Percentiles rank a stretch among this genome's conserved stretches.
Evolutionary conservation across 2,888 invertebrate species (phyloP).

Genomic region (Drosophila glabriapex): DNA sequence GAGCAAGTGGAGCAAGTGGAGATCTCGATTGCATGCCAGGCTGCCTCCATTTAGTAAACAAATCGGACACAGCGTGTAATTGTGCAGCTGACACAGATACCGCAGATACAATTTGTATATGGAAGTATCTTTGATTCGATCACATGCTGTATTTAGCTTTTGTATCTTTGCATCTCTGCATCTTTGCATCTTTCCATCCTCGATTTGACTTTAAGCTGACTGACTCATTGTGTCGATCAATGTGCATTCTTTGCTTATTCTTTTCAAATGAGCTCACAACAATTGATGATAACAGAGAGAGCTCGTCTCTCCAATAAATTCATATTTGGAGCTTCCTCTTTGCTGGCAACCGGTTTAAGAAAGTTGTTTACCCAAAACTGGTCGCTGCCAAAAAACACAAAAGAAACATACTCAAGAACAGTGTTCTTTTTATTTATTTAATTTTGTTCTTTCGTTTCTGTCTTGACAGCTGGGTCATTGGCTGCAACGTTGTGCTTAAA

Average conservation of each 20-base stretch:
- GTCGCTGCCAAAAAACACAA: conserved; percentile 33
- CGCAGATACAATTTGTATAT: conserved; percentile 11
- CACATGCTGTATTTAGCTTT: conserved; percentile 1
- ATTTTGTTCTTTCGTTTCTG: neutral
- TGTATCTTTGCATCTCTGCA: neutral
- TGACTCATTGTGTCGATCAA: conserved; percentile 45
- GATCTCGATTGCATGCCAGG: conserved; percentile 34
- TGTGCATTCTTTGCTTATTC: neutral
- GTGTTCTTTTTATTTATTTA: neutral
- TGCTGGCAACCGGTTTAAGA: conserved; percentile 64
- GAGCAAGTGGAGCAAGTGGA: conserved; percentile 53
- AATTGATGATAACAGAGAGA: conserved; percentile 6
- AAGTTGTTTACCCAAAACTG: conserved; percentile 51
- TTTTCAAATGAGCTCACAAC: conserved; percentile 13
- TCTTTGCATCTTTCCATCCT: neutral
- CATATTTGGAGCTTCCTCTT: neutral
- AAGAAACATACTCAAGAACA: conserved; percentile 24
- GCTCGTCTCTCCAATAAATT: neutral
- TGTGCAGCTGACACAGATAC: conserved; percentile 49
- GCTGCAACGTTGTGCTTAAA: conserved; percentile 16
- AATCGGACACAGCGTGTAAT: conserved; percentile 62
- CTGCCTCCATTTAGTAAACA: conserved; percentile 65
- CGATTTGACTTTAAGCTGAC: conserved; percentile 2
- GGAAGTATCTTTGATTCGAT: conserved; percentile 24
- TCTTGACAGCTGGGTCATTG: conserved; percentile 36